These are phyloP conservation scores for Hydrocynus forskahlii DNA, from an alignment of 2,797 vertebrate genomes.

Conservation along the genomic window DNA sequence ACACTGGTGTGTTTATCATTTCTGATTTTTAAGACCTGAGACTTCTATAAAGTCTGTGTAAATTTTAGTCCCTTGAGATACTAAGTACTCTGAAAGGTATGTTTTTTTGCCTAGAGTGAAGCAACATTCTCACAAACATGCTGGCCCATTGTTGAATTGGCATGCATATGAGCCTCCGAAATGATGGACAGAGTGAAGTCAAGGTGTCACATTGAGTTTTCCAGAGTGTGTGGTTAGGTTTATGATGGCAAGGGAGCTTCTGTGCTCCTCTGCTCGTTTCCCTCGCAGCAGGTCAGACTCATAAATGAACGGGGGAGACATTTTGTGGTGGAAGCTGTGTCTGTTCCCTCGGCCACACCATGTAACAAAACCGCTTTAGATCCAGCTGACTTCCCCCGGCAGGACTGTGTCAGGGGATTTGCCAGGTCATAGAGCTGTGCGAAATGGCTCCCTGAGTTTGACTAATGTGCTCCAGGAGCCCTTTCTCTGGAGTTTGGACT, in stretches of 20 bases:
- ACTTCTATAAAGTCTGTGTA: no score
- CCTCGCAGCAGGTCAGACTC: constrained; percentile 47
- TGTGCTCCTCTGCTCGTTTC: constrained; percentile 44
- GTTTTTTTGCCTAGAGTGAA: no score
- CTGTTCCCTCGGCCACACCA: constrained; percentile 52
- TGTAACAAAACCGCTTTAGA: constrained; percentile 55
- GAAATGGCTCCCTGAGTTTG: constrained; percentile 55
- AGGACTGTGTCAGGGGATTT: constrained; percentile 57
- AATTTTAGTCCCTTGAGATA: no score
- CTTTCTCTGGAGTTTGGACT: constrained; percentile 48
- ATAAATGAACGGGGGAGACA: constrained; percentile 56
- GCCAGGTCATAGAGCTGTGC: constrained; percentile 55
- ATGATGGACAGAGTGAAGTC: constrained; percentile 42
- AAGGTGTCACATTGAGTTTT: constrained; percentile 47
- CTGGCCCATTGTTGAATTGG: constrained; percentile 9
- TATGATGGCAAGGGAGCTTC: constrained; percentile 52
- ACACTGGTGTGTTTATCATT: no score
- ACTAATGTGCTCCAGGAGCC: constrained; percentile 53
- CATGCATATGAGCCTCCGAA: neutral
- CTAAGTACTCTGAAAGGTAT: no score
- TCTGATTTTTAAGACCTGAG: no score
- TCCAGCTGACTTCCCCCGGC: constrained; percentile 56
- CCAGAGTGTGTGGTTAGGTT: constrained; percentile 32
- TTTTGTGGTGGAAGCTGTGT: constrained; percentile 51
- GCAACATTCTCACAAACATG: neutral